A percentile compares a stretch with the other conserved stretches of the same genome.
Conservation (phyloP, 2,113 vertebrate genomes). For the Ciconia boyciana region DNA sequence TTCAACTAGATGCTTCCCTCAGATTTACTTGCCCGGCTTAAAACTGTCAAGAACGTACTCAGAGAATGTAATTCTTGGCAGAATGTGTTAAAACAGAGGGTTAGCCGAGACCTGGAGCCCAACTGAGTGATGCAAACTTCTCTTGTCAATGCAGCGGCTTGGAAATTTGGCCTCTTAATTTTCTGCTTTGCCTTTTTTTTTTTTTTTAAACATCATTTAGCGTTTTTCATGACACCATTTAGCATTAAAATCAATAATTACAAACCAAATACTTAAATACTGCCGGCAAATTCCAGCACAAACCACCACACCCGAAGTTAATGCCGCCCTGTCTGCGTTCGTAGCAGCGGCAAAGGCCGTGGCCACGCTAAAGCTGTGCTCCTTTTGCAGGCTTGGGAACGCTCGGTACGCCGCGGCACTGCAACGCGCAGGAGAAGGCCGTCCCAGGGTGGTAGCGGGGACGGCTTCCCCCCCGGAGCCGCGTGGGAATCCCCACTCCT, state of each 20-base stretch:
- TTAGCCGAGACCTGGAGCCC: neutral
- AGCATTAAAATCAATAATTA: neutral
- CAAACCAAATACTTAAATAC: neutral
- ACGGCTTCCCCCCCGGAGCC: too few species aligned
- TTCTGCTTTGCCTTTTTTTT: neutral
- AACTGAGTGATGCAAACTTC: neutral
- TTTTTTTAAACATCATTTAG: neutral
- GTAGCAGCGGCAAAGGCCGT: too few species aligned
- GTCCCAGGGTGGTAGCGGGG: neutral
- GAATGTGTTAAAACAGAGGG: neutral
- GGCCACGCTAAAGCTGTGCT: neutral
- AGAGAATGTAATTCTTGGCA: neutral
- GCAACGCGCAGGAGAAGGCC: neutral
- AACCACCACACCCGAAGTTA: neutral
- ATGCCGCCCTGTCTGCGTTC: rapidly evolving
- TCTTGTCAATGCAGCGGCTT: neutral
- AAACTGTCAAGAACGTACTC: rapidly evolving
- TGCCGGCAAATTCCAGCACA: too few species aligned
- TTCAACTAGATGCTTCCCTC: neutral
- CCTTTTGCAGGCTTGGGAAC: neutral
- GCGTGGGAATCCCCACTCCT: neutral
- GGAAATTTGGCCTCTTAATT: neutral
- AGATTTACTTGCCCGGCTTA: neutral
- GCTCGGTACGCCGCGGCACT: too few species aligned
- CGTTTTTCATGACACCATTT: neutral